Conservation (phyloP, 2,888 invertebrate species). For the Eurytoma adleriae region DNA sequence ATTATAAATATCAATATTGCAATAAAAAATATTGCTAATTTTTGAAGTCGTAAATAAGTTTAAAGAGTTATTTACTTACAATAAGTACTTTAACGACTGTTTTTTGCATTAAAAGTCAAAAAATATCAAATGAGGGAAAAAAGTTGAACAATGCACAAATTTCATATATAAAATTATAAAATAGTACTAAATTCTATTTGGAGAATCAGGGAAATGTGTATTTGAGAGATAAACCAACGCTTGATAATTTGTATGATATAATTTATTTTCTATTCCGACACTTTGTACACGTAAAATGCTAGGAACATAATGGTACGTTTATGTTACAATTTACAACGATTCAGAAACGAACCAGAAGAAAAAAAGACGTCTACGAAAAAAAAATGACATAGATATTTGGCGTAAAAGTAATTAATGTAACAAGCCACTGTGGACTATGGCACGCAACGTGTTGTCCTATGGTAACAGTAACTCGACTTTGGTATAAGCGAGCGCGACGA, state of each 20-base stretch:
- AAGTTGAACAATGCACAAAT: too few species aligned
- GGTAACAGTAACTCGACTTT: conserved; percentile 66
- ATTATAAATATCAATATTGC: too few species aligned
- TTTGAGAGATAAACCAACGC: conserved; percentile 6
- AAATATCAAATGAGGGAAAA: too few species aligned
- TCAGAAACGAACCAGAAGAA: conserved; percentile 16
- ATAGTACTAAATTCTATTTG: background rate
- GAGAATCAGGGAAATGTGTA: background rate
- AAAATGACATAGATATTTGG: conserved; percentile 37
- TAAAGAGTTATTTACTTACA: too few species aligned
- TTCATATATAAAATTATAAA: background rate
- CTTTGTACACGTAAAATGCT: conserved; percentile 54
- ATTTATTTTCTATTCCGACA: conserved; percentile 48
- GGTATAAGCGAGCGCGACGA: conserved; percentile 56
- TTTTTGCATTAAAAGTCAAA: too few species aligned
- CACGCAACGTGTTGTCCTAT: conserved; percentile 54
- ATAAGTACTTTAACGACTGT: too few species aligned
- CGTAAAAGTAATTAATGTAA: conserved; percentile 29
- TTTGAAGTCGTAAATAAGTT: too few species aligned
- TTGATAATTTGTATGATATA: conserved; percentile 33
- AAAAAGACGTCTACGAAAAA: too few species aligned
- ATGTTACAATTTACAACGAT: conserved; percentile 58
- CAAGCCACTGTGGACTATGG: conserved; percentile 60
- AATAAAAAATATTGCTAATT: too few species aligned
- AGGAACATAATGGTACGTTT: conserved; percentile 53